Evolutionary conservation across 2,888 invertebrate species (phyloP).

Genomic region (Ophonus ardosiacus): DNA sequence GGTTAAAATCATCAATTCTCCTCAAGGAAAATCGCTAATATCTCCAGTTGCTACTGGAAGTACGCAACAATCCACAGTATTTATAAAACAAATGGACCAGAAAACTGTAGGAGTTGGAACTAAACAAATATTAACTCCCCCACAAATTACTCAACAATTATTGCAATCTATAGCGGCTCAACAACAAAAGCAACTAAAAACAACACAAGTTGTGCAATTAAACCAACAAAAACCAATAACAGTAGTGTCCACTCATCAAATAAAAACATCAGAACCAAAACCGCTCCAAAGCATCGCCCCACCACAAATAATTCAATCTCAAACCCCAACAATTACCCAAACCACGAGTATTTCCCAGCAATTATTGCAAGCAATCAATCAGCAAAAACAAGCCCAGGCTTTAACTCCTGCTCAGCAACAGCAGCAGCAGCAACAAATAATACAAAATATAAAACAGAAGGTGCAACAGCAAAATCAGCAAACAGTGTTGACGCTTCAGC

Average conservation of each 20-base stretch:
- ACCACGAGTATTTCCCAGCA: slow-evolving; percentile 72
- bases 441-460: slow-evolving; percentile 75
- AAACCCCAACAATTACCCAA: slow-evolving; percentile 74
- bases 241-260: slow-evolving; percentile 69
- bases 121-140: slow-evolving; percentile 69
- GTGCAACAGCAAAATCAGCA: slow-evolving; percentile 68
- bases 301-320: slow-evolving; percentile 68
- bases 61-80: slow-evolving; percentile 68
- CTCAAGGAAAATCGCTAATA: slow-evolving; percentile 75
- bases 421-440: slow-evolving; percentile 76
- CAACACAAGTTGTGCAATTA: slow-evolving; percentile 69
- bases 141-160: slow-evolving; percentile 72
- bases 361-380: slow-evolving; percentile 71
- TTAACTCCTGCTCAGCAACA: slow-evolving; percentile 75
- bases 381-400: slow-evolving; percentile 70
- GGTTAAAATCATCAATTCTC: slow-evolving; percentile 74
- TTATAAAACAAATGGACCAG: slow-evolving; percentile 68
- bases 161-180: slow-evolving; percentile 72
- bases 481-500: slow-evolving; percentile 69
- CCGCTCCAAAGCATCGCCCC: slow-evolving; percentile 66
- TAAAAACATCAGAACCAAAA: slow-evolving; percentile 72
- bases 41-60: slow-evolving; percentile 74
- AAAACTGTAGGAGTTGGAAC: slow-evolving; percentile 68
- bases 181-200: slow-evolving; percentile 70
- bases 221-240: slow-evolving; percentile 70